A percentile compares a stretch with the other conserved stretches of the same genome.
Evolutionary conservation across 2,113 vertebrate species (phyloP).

Genomic region (Suricata suricatta): DNA sequence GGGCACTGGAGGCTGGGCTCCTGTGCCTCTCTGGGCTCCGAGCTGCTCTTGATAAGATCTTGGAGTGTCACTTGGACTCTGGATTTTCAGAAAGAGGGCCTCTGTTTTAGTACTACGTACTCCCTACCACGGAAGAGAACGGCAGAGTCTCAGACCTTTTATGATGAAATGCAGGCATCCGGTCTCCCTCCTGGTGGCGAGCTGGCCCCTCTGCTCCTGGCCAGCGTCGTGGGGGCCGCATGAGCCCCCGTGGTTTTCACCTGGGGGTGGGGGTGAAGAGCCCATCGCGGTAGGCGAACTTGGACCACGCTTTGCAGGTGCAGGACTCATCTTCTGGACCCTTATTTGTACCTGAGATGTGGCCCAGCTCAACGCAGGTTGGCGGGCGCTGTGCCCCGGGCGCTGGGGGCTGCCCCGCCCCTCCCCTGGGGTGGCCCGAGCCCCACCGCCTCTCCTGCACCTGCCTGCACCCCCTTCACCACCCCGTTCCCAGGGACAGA

Average conservation of each 20-base stretch:
- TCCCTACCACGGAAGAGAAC: accelerated
- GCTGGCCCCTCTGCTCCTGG: neutral
- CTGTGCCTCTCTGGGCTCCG: accelerated
- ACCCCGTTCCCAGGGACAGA: neutral
- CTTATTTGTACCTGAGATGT: constrained; percentile 57
- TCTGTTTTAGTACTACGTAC: neutral
- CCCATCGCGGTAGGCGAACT: accelerated
- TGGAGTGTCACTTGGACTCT: accelerated
- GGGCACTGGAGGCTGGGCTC: accelerated
- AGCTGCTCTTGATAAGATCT: neutral
- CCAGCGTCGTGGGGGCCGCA: accelerated
- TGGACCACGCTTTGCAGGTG: accelerated
- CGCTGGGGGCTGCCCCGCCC: accelerated
- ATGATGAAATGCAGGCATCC: neutral
- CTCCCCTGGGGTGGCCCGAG: accelerated
- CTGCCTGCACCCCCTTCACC: too few species aligned
- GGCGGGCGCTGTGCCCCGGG: constrained; percentile 47
- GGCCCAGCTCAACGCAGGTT: constrained; percentile 63
- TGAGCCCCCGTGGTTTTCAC: accelerated
- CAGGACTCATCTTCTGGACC: neutral
- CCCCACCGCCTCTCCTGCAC: accelerated
- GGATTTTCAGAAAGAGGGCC: neutral
- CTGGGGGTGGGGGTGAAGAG: accelerated
- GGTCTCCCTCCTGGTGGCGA: accelerated
- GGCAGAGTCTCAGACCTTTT: neutral